Evolutionary conservation across 2,797 vertebrate species (phyloP), one percentile per base, ranked within the genome.

Genomic region (Siniperca scherzeri): DNA sequence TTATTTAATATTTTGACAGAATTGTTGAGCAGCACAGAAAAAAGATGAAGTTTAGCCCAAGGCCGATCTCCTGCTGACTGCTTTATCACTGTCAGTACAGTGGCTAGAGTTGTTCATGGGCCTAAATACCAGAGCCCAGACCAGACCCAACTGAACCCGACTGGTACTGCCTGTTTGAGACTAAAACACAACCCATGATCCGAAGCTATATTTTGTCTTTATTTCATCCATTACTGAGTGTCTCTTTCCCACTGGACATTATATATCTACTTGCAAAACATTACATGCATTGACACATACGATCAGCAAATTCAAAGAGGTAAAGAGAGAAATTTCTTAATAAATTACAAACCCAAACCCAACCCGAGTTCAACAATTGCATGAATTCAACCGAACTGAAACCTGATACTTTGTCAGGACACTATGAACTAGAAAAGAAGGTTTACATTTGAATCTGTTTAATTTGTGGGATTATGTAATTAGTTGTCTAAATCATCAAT

Each of bases 1-100:
- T 68, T 72, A 62, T 85, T 81, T 62, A 56, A 30, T 48, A 59
- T 71, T 75, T 75, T 74, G 33, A 68, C 22, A 42, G 38, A 71
- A 14, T 19, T 73, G 40, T 44, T 74, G 36, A 87, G 25, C 57
- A 70, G 25, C 19, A 22, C 57, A 78, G 33, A 80, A 40, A 33
- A 16, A 50, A 78, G 17, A 55, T 52, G 7, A 44, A 53, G 36
- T 27, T 50, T 7, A 73, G 52, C 65, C 16, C 10, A 62, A 52
- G 30, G 74, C 59, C 36, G 46, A 6, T 66, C 9, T 65, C 33
- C 21, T 42, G 22, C 7, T 33, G 40, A 59, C 14, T 71, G n/a
- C 7, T 25, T 17, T 44, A n/a, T 50, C 56, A 44, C 38, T 53
- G 48, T 57, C 25, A 68, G 46, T 62, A n/a, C 30, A 48, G n/a